Percentiles rank a stretch among this genome's conserved stretches.
Conservation (phyloP, 35 echinoderm and acorn worm species). For the Lytechinus pictus region DNA sequence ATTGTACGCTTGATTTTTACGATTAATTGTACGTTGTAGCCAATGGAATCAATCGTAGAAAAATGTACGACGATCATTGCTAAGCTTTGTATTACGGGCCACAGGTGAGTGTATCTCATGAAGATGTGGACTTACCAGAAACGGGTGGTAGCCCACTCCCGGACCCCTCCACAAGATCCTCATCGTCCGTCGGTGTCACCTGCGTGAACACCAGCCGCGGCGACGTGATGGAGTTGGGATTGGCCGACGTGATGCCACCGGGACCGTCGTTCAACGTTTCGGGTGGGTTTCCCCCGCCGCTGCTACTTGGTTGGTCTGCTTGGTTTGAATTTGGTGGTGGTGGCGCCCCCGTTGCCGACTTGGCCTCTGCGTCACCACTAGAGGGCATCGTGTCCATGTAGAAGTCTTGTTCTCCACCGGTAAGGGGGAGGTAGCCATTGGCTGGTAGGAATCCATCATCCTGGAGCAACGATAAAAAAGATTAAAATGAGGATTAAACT, state of each 20-base stretch:
- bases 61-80: too few species aligned
- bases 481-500: background rate
- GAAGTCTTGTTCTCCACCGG: conserved; percentile 32
- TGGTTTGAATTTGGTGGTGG: background rate
- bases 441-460: background rate
- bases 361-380: background rate
- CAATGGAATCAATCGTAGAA: too few species aligned
- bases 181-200: conserved; percentile 14
- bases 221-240: background rate
- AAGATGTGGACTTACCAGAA: conserved; percentile 22
- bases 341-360: background rate
- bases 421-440: conserved; percentile 38
- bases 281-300: background rate
- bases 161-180: conserved; percentile 22
- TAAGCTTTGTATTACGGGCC: too few species aligned
- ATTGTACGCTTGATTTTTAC: too few species aligned
- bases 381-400: conserved; percentile 40
- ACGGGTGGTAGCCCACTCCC: conserved; percentile 15
- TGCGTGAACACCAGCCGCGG: conserved; percentile 23
- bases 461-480: background rate
- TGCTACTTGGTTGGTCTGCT: conserved; percentile 27
- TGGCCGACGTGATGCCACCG: background rate
- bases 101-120: background rate
- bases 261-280: background rate
- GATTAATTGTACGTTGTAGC: too few species aligned